Evolutionary conservation across 2,113 vertebrate genomes (phyloP).

Genomic region (Phalacrocorax aristotelis): DNA sequence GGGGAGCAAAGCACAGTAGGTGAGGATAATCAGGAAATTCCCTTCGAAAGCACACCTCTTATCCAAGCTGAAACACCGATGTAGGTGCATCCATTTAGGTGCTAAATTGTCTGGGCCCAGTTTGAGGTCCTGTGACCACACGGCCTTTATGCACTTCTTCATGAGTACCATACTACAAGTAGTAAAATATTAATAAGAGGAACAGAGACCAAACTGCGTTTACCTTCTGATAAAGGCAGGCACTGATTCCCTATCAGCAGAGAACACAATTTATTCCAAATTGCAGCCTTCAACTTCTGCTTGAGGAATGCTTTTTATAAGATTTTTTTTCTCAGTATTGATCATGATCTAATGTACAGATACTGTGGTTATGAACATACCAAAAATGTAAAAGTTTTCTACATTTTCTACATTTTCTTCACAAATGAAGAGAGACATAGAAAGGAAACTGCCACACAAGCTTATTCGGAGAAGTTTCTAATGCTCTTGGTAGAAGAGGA

Average conservation of each 20-base stretch:
- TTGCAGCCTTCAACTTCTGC: neutral
- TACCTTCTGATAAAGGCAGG: neutral
- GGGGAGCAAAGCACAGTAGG: neutral
- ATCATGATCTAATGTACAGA: neutral
- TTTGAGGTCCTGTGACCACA: neutral
- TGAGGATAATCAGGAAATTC: neutral
- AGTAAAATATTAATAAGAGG: neutral
- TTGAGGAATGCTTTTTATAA: neutral
- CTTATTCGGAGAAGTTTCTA: neutral
- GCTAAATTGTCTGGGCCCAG: neutral
- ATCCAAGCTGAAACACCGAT: neutral
- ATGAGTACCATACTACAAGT: neutral
- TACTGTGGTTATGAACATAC: neutral
- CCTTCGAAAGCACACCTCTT: neutral
- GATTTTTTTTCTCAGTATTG: neutral
- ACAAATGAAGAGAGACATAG: neutral
- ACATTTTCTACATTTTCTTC: neutral
- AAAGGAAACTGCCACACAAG: neutral
- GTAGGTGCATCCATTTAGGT: neutral
- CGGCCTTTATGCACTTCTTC: neutral
- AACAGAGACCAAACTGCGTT: neutral
- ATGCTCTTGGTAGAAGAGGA: neutral
- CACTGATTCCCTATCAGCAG: neutral
- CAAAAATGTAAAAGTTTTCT: neutral
- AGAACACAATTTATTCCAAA: neutral